Evolutionary conservation across 2,888 invertebrate species (phyloP).

Genomic region (Leucozona laternaria): DNA sequence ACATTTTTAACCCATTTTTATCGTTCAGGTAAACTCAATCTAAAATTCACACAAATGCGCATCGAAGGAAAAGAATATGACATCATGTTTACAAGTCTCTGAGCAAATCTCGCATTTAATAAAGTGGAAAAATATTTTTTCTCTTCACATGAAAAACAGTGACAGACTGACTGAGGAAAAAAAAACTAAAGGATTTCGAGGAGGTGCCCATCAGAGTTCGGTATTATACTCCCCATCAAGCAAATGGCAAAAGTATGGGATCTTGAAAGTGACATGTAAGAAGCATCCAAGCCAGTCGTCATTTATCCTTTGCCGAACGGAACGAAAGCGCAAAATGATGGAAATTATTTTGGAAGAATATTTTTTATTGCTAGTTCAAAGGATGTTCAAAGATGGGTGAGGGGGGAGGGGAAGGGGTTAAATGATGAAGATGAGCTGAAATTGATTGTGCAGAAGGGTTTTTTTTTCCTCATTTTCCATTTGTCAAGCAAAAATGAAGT

Average conservation of each 20-base stretch:
- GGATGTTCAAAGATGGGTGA: constrained; percentile 11
- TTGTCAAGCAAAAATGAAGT: constrained; percentile 72
- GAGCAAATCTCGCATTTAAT: constrained; percentile 70
- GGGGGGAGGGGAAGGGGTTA: constrained; percentile 9
- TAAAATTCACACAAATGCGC: constrained; percentile 18
- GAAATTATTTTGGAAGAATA: constrained; percentile 68
- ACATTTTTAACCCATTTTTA: constrained; percentile 22
- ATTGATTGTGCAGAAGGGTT: constrained; percentile 68
- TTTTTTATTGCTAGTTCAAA: constrained; percentile 59
- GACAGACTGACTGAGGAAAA: constrained; percentile 47
- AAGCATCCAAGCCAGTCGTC: constrained; percentile 67
- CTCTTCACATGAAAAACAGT: constrained; percentile 51
- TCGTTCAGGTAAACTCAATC: constrained; percentile 21
- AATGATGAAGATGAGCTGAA: constrained; percentile 58
- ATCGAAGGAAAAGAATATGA: constrained; percentile 64
- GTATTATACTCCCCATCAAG: constrained; percentile 53
- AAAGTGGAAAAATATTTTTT: constrained; percentile 69
- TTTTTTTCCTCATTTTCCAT: constrained; percentile 63
- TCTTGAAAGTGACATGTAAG: constrained; percentile 56
- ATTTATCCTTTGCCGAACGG: constrained; percentile 65
- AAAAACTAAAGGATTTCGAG: constrained; percentile 28
- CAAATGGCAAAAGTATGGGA: constrained; percentile 52
- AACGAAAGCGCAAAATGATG: constrained; percentile 72
- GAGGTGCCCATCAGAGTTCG: constrained; percentile 33
- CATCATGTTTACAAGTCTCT: constrained; percentile 70